phyloP scores from a whole-genome alignment of 2,888 invertebrate genomes.

The Sepiola atlantica region DNA sequence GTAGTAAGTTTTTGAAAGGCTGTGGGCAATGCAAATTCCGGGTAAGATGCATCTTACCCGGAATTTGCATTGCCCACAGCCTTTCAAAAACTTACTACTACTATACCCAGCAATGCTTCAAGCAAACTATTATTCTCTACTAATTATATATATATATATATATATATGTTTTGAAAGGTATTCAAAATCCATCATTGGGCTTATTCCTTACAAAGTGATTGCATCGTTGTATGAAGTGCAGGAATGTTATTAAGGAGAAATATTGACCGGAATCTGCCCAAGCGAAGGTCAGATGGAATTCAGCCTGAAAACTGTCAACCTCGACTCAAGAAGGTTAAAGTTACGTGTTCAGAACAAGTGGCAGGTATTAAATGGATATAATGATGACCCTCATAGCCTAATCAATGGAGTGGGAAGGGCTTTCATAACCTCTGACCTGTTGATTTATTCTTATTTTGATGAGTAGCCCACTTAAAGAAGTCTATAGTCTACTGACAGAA shows the following conservation, averaged over 20 bases:
- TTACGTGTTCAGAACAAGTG: background rate
- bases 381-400: background rate
- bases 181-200: background rate
- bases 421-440: background rate
- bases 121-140: too few relatives aligned
- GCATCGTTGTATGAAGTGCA: background rate
- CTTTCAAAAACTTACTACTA: too few relatives aligned
- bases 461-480: background rate
- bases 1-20: too few relatives aligned
- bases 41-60: too few relatives aligned
- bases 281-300: background rate
- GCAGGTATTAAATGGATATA: slow-evolving; percentile 6
- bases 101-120: too few relatives aligned
- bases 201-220: background rate
- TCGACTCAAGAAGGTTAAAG: background rate
- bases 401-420: slow-evolving; percentile 7
- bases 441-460: slow-evolving; percentile 4
- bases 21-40: too few relatives aligned
- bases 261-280: background rate
- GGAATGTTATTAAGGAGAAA: background rate
- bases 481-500: slow-evolving; percentile 32
- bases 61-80: too few relatives aligned
- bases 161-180: background rate
- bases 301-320: background rate
- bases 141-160: background rate